These are phyloP conservation scores for Neosilurus hyrtlii DNA, from an alignment of 2,797 vertebrate species.

Conservation along the genomic window DNA sequence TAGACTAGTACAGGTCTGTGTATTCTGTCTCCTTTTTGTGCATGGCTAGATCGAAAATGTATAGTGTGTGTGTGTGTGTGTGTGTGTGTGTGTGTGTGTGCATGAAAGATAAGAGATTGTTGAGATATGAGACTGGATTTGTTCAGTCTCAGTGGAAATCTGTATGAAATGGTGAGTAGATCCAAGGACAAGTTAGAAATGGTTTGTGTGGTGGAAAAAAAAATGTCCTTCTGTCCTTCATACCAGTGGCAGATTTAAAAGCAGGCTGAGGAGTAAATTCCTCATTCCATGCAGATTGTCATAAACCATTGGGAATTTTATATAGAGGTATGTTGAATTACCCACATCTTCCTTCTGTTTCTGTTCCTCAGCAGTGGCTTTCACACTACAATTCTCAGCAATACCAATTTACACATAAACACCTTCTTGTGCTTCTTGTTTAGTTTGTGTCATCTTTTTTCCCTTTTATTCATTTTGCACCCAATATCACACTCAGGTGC, in stretches of 20 bases:
- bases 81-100: slow-evolving; percentile 16
- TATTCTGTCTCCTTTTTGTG: slow-evolving; percentile 19
- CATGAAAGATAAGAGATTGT: slow-evolving; percentile 10
- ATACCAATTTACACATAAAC: slow-evolving; percentile 24
- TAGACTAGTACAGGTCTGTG: not conserved
- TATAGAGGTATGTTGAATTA: not conserved
- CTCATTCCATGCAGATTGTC: slow-evolving; percentile 45
- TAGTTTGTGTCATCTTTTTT: not conserved
- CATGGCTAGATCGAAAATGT: not conserved
- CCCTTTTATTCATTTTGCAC: not conserved
- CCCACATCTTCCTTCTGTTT: slow-evolving; percentile 17
- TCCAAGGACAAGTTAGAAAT: not conserved
- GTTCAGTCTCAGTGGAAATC: slow-evolving; percentile 37
- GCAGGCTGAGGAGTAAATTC: slow-evolving; percentile 34
- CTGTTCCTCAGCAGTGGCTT: slow-evolving; percentile 12
- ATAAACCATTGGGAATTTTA: slow-evolving; percentile 37
- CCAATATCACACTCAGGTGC: not conserved
- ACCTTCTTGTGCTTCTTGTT: not conserved
- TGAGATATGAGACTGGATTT: slow-evolving; percentile 24
- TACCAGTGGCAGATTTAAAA: slow-evolving; percentile 25
- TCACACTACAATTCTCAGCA: slow-evolving; percentile 30
- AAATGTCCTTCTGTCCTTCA: slow-evolving; percentile 33
- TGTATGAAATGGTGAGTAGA: slow-evolving; percentile 8
- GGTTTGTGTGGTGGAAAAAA: not conserved
- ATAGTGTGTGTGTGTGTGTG: not conserved